Base-by-base conservation (phyloP, 1,140 invertebrate genomes). In the Heliconius hewitsoni region DNA sequence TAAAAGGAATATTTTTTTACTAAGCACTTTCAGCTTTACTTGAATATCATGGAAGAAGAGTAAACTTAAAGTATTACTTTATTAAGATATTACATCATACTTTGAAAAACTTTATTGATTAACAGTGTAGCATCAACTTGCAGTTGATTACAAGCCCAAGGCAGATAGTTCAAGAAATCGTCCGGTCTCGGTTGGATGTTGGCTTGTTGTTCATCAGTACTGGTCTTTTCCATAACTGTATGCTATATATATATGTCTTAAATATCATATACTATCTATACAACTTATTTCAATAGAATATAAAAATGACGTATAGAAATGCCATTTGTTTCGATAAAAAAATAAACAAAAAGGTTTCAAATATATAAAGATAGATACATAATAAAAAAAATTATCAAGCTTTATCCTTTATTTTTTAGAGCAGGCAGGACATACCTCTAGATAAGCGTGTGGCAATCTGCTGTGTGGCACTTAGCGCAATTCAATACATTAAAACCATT, bases 121-220 rank as follows among this genome's bases (percentile, higher is more conserved):
- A 82, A 13, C 1, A 90, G 60, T 30, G 66, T 72, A 5, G 52
- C 72, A 0, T 84, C 74, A 19, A 88, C 2, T 46, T 87, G 83
- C 1, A 86, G 52, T 73, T 89, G 85, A 5, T 72, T 81, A 37
- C 87, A 89, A 8, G 89, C 89, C 85, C 88, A 92, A 0, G 90
- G 89, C 5, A 92, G 42, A 71, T 83, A 92, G 3, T 70, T 66
- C 4, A 85, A 74, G 27, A 90, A 86, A 34, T 90, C 84, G 30
- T 73, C 77, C 0, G 88, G 87, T 0, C 60, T 27, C 1, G 89
- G 89, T 4, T 75, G 74, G 5, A 37, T 19, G 4, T 80, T 71
- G 1, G 34, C n/a, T 19, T 1, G 57, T 76, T 76, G 57, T 60
- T 76, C 74, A 19, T 76, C 74, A 30, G n/a, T 13, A 71, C 76